Evolutionary conservation across 2,888 invertebrate genomes (phyloP).

Genomic region (Latrodectus elegans): DNA sequence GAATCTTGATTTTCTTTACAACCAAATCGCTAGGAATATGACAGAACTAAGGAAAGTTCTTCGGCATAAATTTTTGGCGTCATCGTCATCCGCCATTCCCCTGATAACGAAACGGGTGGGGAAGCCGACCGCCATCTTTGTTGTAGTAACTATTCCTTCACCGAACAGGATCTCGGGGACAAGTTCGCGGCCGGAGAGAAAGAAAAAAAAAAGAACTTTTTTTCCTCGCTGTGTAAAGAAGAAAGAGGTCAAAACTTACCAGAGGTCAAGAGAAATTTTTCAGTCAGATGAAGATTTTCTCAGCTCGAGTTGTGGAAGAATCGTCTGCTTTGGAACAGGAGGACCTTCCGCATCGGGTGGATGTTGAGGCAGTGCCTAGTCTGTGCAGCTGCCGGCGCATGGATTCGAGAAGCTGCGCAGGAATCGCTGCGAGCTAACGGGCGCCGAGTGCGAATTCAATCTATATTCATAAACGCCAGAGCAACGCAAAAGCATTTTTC

Average conservation of each 20-base stretch:
- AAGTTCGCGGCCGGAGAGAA: no score
- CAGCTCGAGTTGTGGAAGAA: neutral
- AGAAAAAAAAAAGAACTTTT: no score
- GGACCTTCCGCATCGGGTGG: conserved; percentile 15
- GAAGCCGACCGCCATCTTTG: conserved; percentile 66
- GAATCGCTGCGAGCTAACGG: conserved; percentile 35
- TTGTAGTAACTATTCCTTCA: conserved; percentile 28
- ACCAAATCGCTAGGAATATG: neutral
- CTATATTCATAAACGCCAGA: conserved; percentile 66
- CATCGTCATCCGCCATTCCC: neutral
- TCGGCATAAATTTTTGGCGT: neutral
- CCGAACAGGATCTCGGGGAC: no score
- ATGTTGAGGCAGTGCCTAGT: neutral
- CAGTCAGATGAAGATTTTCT: no score
- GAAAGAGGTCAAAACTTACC: conserved; percentile 8
- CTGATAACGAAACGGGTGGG: conserved; percentile 6
- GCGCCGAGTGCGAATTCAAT: conserved; percentile 59
- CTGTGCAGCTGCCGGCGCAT: conserved; percentile 3
- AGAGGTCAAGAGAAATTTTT: neutral
- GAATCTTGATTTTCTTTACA: no score
- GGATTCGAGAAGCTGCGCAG: conserved; percentile 50
- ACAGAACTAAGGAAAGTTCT: neutral
- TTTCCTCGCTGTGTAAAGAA: neutral
- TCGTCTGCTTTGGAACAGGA: conserved; percentile 10
- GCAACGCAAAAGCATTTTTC: conserved; percentile 54